phyloP scores from a whole-genome alignment of 64 coral and sea anemone genomes.

The Acropora tenuis region DNA sequence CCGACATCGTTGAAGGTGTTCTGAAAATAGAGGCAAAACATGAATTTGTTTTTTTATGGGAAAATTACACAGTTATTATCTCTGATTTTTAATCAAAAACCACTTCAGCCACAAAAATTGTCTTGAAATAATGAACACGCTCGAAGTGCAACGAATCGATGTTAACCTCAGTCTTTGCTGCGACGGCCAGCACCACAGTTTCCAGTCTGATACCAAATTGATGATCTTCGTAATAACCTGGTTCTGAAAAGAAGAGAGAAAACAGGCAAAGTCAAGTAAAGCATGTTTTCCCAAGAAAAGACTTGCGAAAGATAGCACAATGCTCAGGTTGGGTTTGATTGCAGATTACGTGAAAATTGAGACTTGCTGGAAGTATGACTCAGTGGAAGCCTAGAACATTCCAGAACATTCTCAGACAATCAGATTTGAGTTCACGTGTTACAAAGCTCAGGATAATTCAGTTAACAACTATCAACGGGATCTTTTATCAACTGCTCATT shows the following conservation, averaged over 20 bases:
- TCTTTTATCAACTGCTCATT: no score
- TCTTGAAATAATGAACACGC: not conserved
- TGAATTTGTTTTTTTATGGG: no score
- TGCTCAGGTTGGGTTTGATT: no score
- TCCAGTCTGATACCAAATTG: slow-evolving; percentile 90
- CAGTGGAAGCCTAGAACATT: not conserved
- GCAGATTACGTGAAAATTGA: no score
- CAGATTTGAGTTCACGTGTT: no score
- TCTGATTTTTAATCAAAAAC: no score
- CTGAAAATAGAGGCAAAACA: slow-evolving; percentile 20
- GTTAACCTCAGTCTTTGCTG: slow-evolving; percentile 61
- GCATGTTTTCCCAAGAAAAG: not conserved
- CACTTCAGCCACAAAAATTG: no score
- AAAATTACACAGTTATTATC: no score
- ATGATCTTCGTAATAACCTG: slow-evolving; percentile 89
- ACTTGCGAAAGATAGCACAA: no score
- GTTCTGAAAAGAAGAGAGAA: slow-evolving; percentile 54
- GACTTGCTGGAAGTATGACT: no score
- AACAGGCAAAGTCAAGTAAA: not conserved
- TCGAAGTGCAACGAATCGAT: slow-evolving; percentile 5
- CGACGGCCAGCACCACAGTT: slow-evolving; percentile 70
- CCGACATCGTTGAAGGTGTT: slow-evolving; percentile 68
- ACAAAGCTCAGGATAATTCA: not conserved
- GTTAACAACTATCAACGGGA: no score
- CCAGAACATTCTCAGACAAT: not conserved